Base-by-base conservation (phyloP, 2,888 invertebrate genomes). In the Erpobdella octoculata region DNA sequence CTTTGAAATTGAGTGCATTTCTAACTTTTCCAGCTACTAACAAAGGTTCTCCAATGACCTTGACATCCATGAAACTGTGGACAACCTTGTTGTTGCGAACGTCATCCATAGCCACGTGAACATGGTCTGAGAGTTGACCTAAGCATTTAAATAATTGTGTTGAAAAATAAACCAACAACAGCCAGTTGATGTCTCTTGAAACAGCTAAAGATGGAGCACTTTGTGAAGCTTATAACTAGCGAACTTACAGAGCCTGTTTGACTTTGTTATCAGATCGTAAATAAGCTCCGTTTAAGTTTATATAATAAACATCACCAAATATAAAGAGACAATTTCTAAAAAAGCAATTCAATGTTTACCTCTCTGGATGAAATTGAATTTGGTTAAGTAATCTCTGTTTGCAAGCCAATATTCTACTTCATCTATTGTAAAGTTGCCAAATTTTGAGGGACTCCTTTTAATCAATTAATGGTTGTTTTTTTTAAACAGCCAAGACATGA, bases 331-430 rank as follows among this genome's bases (percentile, higher is more conserved):
- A 53, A 53, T 25, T 53, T 53, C 21, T n/a, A 1, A 53, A 6
- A 8, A 53, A 53, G 21, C 21, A 15, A n/a, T n/a, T n/a, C n/a
- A n/a, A n/a, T n/a, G n/a, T n/a, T n/a, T n/a, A 81, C 82, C 80
- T 79, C 82, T 78, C 58, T 79, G 79, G 36, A 82, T 78, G 75
- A 79, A 81, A 69, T 78, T 79, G 74, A 78, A 80, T 0, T 81
- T 80, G 18, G 78, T 58, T 5, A 82, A 77, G 71, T 80, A 81
- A 64, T 80, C 80, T 61, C 82, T 75, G 74, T 80, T 78, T n/a
- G 78, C 79, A 66, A 78, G 78, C 81, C 81, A 83, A 75, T 79
- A 77, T 64, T 81, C 80, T 74, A 83, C 73, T 48, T 82, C 81
- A 74, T 83, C 83, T 71, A 77, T 78, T 21, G 78, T 77, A 48